Evolutionary conservation across 2,888 invertebrate genomes (phyloP).

Genomic region (Andrena trimmerana): DNA sequence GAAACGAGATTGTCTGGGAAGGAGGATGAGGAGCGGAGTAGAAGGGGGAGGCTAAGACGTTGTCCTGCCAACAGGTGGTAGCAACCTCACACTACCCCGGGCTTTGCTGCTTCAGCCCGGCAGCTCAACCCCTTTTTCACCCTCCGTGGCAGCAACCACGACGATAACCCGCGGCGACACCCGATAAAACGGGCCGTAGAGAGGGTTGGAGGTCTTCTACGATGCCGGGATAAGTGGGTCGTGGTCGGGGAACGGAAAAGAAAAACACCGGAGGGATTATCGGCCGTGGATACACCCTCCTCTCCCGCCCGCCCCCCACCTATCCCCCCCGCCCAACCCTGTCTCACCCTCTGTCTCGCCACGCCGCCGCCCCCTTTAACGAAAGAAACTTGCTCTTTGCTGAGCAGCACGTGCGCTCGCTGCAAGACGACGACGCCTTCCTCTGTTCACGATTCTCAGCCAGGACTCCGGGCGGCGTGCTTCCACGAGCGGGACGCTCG

Average conservation of each 20-base stretch:
- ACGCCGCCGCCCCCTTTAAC: constrained; percentile 60
- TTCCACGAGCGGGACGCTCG: constrained; percentile 60
- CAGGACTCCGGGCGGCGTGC: constrained; percentile 46
- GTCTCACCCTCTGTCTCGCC: constrained; percentile 5
- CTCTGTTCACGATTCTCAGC: constrained; percentile 60
- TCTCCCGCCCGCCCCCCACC: constrained; percentile 19
- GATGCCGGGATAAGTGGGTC: constrained; percentile 76
- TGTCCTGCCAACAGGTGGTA: constrained; percentile 85
- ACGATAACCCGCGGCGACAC: constrained; percentile 85
- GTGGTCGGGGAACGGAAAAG: constrained; percentile 75
- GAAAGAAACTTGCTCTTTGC: constrained; percentile 70
- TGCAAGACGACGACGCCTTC: constrained; percentile 33
- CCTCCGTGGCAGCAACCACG: constrained; percentile 81
- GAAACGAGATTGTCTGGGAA: constrained; percentile 51
- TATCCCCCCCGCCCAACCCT: not conserved
- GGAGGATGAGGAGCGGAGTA: constrained; percentile 67
- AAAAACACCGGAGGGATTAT: constrained; percentile 83
- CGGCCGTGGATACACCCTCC: constrained; percentile 76
- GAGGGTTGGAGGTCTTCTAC: constrained; percentile 71
- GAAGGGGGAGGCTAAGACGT: constrained; percentile 82
- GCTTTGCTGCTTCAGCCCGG: constrained; percentile 64
- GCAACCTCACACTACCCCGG: constrained; percentile 78
- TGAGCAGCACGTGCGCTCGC: constrained; percentile 61
- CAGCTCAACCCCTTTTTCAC: constrained; percentile 75
- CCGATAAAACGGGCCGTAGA: constrained; percentile 83